A percentile compares a stretch with the other conserved stretches of the same genome.
These are phyloP conservation scores for Pantherophis guttatus DNA, from an alignment of 2,113 vertebrate species.

Conservation along the genomic window DNA sequence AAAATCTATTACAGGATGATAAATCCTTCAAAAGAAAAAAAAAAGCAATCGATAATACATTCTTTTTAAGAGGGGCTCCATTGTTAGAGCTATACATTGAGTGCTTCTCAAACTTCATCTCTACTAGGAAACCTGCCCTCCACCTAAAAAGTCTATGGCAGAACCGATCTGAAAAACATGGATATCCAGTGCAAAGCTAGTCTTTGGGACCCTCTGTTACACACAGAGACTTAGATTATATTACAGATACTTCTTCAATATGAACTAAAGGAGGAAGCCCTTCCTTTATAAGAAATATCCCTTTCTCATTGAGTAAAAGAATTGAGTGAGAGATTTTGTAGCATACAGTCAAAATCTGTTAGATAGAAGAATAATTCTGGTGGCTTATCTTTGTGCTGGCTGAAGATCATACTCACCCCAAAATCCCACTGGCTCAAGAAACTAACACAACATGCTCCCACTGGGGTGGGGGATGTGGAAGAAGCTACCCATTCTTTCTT, in stretches of 20 bases:
- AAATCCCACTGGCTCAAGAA: neutral
- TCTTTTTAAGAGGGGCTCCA: neutral
- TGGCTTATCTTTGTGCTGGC: neutral
- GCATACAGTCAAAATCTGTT: neutral
- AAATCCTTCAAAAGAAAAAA: conserved; percentile 40
- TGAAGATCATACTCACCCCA: neutral
- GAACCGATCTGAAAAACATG: neutral
- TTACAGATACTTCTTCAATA: neutral
- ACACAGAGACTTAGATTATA: neutral
- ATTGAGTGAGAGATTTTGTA: neutral
- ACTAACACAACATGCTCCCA: neutral
- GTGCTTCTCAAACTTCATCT: conserved; percentile 10
- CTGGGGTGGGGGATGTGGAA: neutral
- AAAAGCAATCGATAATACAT: conserved; percentile 23
- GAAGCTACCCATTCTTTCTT: neutral
- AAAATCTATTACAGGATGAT: conserved; percentile 45
- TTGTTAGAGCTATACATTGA: conserved; percentile 26
- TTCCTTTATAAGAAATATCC: neutral
- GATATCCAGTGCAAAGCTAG: neutral
- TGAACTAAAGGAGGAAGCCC: neutral
- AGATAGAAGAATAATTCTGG: neutral
- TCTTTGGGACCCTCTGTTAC: neutral
- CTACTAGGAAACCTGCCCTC: conserved; percentile 22
- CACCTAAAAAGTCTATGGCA: neutral
- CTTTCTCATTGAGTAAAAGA: neutral